Percentiles rank a stretch among this genome's conserved stretches.
Evolutionary conservation across 2,113 vertebrate species (phyloP).

Genomic region (Corvus hawaiiensis): DNA sequence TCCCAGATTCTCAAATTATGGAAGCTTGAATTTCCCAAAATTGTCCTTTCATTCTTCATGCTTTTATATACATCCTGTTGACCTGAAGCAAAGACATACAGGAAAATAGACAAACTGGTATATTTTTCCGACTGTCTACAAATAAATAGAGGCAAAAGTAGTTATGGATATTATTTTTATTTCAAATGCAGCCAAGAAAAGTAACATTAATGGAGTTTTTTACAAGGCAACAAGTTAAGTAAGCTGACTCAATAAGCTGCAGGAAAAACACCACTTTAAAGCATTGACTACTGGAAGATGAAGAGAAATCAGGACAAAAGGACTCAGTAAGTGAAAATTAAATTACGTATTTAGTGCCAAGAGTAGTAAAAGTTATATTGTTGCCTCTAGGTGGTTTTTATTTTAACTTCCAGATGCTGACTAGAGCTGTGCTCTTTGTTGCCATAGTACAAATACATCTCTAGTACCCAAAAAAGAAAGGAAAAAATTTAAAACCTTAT

Average conservation of each 20-base stretch:
- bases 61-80: not conserved
- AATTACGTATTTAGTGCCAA: not conserved
- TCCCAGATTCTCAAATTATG: not conserved
- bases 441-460: not conserved
- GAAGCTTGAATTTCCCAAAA: not conserved
- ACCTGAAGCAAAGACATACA: not conserved
- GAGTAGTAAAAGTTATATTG: not conserved
- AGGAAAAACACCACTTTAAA: not conserved
- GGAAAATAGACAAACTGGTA: not conserved
- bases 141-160: not conserved
- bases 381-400: not conserved
- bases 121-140: not conserved
- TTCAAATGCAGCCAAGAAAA: not conserved
- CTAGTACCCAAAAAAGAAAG: not conserved
- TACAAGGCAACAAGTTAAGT: not conserved
- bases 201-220: not conserved
- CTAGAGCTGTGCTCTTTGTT: not conserved
- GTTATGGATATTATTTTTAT: not conserved
- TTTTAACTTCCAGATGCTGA: not conserved
- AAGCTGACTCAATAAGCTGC: not conserved
- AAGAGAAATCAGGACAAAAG: not conserved
- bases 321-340: not conserved
- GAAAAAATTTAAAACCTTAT: rapidly evolving
- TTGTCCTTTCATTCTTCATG: not conserved
- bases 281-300: not conserved